Evolutionary conservation across 2,888 invertebrate species (phyloP).

Genomic region (Mylabris sibirica): DNA sequence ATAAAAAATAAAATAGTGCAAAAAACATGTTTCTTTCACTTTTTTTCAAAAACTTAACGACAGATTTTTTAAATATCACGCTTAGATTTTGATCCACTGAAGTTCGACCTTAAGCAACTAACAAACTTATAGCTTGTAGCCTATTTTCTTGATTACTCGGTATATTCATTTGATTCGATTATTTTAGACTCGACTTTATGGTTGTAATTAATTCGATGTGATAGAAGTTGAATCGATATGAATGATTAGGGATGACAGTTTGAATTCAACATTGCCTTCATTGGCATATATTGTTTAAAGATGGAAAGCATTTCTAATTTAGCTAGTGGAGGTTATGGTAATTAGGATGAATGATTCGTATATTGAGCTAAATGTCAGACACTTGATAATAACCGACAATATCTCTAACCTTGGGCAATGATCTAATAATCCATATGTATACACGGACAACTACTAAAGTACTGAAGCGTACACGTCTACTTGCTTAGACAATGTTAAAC

Average conservation of each 20-base stretch:
- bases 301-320: background rate
- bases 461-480: conserved; percentile 28
- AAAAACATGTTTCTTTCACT: no score
- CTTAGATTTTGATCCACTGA: no score
- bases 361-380: conserved; percentile 1
- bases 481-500: conserved; percentile 50
- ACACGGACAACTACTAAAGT: conserved; percentile 41
- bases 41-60: no score
- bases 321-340: background rate
- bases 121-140: no score
- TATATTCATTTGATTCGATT: background rate
- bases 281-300: background rate
- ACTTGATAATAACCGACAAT: conserved; percentile 9
- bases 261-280: background rate
- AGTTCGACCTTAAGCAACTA: no score
- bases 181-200: background rate
- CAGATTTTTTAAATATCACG: no score
- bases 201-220: conserved; percentile 4
- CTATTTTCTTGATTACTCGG: no score
- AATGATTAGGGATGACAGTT: conserved; percentile 3
- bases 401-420: conserved; percentile 27
- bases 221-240: background rate
- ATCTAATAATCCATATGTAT: conserved; percentile 43
- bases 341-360: background rate
- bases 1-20: no score